A percentile compares a stretch with the other conserved stretches of the same genome.
These are phyloP conservation scores for Caenorhabditis sp. DNA, from an alignment of 2,888 invertebrate genomes.

Conservation along the genomic window DNA sequence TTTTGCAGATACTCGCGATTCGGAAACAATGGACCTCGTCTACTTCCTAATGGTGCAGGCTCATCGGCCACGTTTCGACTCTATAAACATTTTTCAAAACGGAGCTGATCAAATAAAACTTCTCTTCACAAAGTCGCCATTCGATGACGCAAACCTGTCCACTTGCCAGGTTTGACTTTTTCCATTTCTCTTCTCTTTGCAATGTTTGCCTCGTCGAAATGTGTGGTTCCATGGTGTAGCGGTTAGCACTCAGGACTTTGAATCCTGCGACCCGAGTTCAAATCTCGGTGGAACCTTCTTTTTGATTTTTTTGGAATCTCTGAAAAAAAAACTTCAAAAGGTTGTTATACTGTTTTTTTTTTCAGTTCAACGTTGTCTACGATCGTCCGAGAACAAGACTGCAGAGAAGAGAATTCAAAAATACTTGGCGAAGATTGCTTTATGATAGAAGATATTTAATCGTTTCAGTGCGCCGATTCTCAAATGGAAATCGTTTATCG, in stretches of 20 bases:
- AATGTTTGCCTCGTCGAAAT: not conserved
- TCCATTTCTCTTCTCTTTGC: not conserved
- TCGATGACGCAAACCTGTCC: constrained; percentile 34
- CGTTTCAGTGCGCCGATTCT: constrained; percentile 14
- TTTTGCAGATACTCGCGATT: constrained; percentile 34
- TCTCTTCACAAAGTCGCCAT: constrained; percentile 30
- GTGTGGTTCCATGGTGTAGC: constrained; percentile 55
- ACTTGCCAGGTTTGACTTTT: constrained; percentile 25
- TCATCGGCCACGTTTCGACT: constrained; percentile 35
- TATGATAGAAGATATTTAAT: constrained; percentile 33
- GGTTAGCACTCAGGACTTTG: constrained; percentile 61
- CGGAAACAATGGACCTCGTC: constrained; percentile 23
- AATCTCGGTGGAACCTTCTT: constrained; percentile 58
- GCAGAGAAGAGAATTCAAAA: constrained; percentile 27
- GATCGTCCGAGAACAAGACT: constrained; percentile 25
- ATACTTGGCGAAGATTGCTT: constrained; percentile 34
- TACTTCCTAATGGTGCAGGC: constrained; percentile 35
- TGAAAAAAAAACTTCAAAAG: no score
- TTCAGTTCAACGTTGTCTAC: constrained; percentile 37
- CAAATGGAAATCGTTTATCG: constrained; percentile 9
- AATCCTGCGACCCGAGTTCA: constrained; percentile 59
- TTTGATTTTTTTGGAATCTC: not conserved
- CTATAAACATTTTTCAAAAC: constrained; percentile 33
- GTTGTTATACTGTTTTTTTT: no score
- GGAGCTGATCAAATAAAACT: constrained; percentile 32